Percentiles rank a stretch among this genome's conserved stretches.
phyloP scores from a whole-genome alignment of 35 echinoderm and acorn worm genomes.

The Lytechinus pictus region DNA sequence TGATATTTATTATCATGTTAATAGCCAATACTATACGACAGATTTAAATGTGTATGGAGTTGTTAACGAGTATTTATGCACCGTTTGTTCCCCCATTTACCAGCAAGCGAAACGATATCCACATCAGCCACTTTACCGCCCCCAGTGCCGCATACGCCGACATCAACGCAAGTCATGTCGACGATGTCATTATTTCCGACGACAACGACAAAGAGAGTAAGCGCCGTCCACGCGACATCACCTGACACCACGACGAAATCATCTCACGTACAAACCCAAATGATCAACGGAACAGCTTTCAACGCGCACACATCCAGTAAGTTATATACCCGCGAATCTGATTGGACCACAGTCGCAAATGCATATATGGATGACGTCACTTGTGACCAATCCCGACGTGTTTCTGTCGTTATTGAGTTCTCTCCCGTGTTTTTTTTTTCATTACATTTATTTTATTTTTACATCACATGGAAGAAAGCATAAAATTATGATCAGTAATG shows the following conservation, averaged over 20 bases:
- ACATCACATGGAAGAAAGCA: no score
- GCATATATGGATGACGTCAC: neutral
- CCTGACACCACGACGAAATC: neutral
- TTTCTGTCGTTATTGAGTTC: no score
- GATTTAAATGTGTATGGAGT: no score
- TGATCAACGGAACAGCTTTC: neutral
- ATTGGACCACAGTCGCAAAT: neutral
- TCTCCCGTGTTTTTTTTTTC: no score
- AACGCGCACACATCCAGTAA: slow-evolving; percentile 14
- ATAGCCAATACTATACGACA: no score
- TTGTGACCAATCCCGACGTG: neutral
- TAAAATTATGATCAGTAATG: no score
- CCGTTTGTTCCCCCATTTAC: neutral
- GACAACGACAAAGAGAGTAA: neutral
- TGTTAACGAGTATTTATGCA: no score
- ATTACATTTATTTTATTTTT: no score
- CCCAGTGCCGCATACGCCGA: neutral
- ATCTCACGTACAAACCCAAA: neutral
- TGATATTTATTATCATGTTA: no score
- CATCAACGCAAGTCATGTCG: neutral
- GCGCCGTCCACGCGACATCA: neutral
- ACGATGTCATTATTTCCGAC: neutral
- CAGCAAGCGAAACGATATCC: neutral
- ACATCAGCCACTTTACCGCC: neutral
- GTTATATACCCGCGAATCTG: neutral